These are phyloP conservation scores for Spialia ferax DNA, from an alignment of 2,888 invertebrate genomes.

Conservation along the genomic window DNA sequence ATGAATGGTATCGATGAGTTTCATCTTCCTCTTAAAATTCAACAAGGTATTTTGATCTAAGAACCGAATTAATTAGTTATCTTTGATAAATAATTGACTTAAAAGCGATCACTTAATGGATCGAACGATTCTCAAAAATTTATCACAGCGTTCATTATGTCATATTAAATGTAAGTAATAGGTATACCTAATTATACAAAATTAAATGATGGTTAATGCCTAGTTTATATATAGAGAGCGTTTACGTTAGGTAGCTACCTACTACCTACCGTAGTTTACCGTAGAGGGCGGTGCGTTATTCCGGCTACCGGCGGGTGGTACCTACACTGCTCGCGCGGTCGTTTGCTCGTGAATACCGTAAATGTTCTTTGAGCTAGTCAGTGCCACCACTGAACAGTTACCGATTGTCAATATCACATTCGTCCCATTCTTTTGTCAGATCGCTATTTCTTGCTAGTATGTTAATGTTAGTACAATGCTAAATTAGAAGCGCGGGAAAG, in stretches of 20 bases:
- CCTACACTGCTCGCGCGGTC: neutral
- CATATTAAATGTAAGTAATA: too few relatives aligned
- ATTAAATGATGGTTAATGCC: slow-evolving; percentile 63
- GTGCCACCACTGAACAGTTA: slow-evolving; percentile 73
- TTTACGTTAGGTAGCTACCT: too few relatives aligned
- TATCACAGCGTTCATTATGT: slow-evolving; percentile 49
- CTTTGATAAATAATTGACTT: slow-evolving; percentile 46
- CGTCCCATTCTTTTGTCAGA: slow-evolving; percentile 73
- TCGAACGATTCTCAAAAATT: slow-evolving; percentile 24
- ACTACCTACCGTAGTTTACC: slow-evolving; percentile 9
- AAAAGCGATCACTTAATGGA: slow-evolving; percentile 27
- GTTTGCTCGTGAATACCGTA: slow-evolving; percentile 58
- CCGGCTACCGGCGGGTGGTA: slow-evolving; percentile 13
- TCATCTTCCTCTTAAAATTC: slow-evolving; percentile 59
- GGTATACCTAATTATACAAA: too few relatives aligned
- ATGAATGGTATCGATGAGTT: slow-evolving; percentile 54
- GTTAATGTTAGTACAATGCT: slow-evolving; percentile 70
- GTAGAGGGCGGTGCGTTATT: slow-evolving; percentile 7
- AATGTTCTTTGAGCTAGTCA: slow-evolving; percentile 57
- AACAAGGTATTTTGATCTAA: slow-evolving; percentile 56
- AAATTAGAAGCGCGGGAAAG: slow-evolving; percentile 77
- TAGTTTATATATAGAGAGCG: slow-evolving; percentile 29
- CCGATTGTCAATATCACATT: slow-evolving; percentile 75
- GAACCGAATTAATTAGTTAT: slow-evolving; percentile 48
- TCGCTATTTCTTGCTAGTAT: slow-evolving; percentile 77